phyloP scores from a whole-genome alignment of 2,113 vertebrate species.

The Pelvicachromis taeniatus region DNA sequence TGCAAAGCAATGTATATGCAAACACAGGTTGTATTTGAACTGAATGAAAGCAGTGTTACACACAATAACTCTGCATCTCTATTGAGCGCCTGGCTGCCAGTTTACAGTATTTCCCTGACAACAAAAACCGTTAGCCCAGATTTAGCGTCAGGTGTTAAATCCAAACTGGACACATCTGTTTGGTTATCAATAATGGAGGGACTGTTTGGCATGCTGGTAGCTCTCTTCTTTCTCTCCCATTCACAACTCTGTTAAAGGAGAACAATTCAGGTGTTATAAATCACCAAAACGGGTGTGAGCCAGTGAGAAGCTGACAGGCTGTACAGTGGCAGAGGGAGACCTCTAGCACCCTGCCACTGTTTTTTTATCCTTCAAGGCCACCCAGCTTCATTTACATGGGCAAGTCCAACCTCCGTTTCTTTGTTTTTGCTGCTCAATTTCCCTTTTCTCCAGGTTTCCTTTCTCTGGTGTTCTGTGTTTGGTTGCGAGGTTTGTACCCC shows the following conservation, averaged over 20 bases:
- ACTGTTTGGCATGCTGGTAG: constrained; percentile 11
- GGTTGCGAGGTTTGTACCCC: constrained; percentile 34
- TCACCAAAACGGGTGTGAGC: constrained; percentile 33
- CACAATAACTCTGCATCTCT: neutral
- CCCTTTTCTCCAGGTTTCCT: constrained; percentile 31
- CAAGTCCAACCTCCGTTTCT: constrained; percentile 41
- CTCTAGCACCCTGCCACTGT: constrained; percentile 32
- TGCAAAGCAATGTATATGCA: neutral
- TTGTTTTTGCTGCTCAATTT: constrained; percentile 50
- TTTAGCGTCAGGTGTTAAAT: constrained; percentile 47
- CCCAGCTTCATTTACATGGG: constrained; percentile 43
- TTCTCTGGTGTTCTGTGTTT: constrained; percentile 25
- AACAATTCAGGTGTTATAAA: constrained; percentile 66
- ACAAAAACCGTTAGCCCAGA: constrained; percentile 52
- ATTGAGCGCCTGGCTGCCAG: neutral
- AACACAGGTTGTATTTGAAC: neutral
- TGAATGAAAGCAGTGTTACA: constrained; percentile 5
- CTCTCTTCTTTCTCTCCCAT: constrained; percentile 17
- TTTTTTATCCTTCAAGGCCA: constrained; percentile 44
- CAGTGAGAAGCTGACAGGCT: constrained; percentile 41
- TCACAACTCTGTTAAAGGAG: constrained; percentile 33
- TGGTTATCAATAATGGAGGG: constrained; percentile 52
- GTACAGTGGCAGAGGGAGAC: constrained; percentile 51
- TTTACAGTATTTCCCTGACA: constrained; percentile 36
- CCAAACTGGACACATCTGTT: constrained; percentile 55